phyloP scores from a whole-genome alignment of 2,888 invertebrate species.

The Drymonia ruficornis region DNA sequence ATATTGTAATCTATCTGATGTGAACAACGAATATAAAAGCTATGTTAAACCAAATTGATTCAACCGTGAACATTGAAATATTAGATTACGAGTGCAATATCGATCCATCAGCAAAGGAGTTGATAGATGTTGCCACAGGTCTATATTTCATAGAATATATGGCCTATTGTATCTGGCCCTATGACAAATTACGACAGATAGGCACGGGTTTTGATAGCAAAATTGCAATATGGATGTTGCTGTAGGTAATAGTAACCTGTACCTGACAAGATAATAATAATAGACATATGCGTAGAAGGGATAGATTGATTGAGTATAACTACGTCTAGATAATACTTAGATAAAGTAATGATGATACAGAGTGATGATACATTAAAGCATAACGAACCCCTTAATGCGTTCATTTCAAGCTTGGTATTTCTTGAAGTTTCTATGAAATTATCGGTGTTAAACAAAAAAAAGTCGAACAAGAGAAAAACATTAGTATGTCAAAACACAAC shows the following conservation, averaged over 20 bases:
- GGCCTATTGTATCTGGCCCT: constrained; percentile 62
- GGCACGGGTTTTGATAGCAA: constrained; percentile 46
- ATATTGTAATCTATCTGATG: too few relatives aligned
- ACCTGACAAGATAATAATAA: not conserved
- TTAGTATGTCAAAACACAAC: too few relatives aligned
- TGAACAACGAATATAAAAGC: not conserved
- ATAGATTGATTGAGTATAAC: not conserved
- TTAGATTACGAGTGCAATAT: constrained; percentile 38
- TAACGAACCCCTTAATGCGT: too few relatives aligned
- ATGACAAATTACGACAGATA: constrained; percentile 62
- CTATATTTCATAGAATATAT: constrained; percentile 63
- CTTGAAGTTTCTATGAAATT: too few relatives aligned
- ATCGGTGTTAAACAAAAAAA: too few relatives aligned
- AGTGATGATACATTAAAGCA: too few relatives aligned
- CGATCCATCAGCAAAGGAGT: constrained; percentile 28
- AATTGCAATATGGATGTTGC: constrained; percentile 24
- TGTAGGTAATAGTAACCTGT: constrained; percentile 14
- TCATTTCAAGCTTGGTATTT: too few relatives aligned
- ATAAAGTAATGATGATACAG: too few relatives aligned
- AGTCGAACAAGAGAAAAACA: too few relatives aligned
- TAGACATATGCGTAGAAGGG: not conserved
- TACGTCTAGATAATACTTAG: too few relatives aligned
- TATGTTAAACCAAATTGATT: constrained; percentile 15
- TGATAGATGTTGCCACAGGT: constrained; percentile 52
- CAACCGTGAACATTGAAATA: constrained; percentile 27